Evolutionary conservation across 2,888 invertebrate genomes (phyloP), one percentile per base, ranked within the genome.

Genomic region (Drosophila peninsularis): DNA sequence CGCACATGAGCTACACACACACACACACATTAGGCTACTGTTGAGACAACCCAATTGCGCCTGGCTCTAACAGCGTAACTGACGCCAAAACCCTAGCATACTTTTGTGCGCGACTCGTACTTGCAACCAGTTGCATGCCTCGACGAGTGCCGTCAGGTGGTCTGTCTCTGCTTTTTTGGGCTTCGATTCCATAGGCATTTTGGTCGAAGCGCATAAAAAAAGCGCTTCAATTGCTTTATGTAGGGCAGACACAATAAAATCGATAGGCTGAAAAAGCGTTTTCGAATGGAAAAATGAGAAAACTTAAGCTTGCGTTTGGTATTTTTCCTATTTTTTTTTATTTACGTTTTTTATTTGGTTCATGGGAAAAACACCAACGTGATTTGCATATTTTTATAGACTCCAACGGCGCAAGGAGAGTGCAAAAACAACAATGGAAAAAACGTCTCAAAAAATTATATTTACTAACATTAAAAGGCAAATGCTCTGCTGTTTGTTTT

Each of bases 321-420:
- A 47, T 47, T 45, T 27, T 60, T 45, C 52, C n/a, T 39, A 42
- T 45, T 52, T 47, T 45, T 24, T 61, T 45, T 56, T 19, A 0
- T 55, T 55, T 44, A 39, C 13, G 1, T 49, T 39, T 50, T 55
- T 60, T n/a, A 36, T 34, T 41, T 54, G 5, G 21, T 64, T 54
- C 54, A 30, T 53, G 45, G 53, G 5, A 39, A 27, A 83, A 81
- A 73, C 71, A 52, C 47, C 77, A 74, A 78, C 74, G 80, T 80
- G 87, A 83, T 84, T 86, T 86, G 84, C 87, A 84, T 87, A 82
- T 80, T 80, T 82, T 78, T 71, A 78, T 71, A 68, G 65, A 80
- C 73, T 73, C 49, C 55, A 79, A 63, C 36, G 49, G 52, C 39
- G 56, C 47, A 57, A 54, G 39, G 17, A 53, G 41, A 6, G 19